Conservation (phyloP, 2,888 invertebrate species). For the Aradus depressus region DNA sequence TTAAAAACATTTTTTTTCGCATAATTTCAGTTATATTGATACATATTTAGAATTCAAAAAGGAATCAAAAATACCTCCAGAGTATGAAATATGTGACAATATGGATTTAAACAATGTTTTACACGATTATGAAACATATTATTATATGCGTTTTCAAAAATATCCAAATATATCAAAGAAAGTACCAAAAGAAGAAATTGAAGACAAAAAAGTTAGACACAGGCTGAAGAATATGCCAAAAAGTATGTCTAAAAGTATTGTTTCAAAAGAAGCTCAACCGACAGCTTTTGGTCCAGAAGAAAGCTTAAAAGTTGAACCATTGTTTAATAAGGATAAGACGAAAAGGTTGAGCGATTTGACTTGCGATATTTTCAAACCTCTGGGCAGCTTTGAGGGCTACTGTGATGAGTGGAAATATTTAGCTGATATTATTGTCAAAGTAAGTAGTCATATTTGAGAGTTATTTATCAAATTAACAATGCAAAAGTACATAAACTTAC, state of each 20-base stretch:
- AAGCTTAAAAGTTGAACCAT: background rate
- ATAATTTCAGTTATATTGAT: conserved; percentile 41
- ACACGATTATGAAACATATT: conserved; percentile 80
- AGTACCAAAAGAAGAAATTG: background rate
- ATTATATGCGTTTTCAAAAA: conserved; percentile 72
- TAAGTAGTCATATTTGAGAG: too few relatives aligned
- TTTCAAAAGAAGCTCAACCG: conserved; percentile 23
- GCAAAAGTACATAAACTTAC: too few relatives aligned
- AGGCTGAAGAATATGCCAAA: too few relatives aligned
- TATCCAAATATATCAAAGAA: conserved; percentile 57
- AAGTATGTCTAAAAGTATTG: too few relatives aligned
- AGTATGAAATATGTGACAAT: conserved; percentile 76
- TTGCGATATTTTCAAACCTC: conserved; percentile 33
- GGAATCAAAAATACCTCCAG: conserved; percentile 61
- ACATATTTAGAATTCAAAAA: conserved; percentile 52
- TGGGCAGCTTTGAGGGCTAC: conserved; percentile 30
- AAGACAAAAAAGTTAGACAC: too few relatives aligned
- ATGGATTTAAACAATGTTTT: conserved; percentile 78
- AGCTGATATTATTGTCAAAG: conserved; percentile 52
- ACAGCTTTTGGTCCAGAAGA: background rate
- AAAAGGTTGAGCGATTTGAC: background rate
- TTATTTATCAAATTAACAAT: too few relatives aligned
- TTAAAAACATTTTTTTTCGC: background rate
- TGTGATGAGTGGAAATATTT: conserved; percentile 49
- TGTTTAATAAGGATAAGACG: too few relatives aligned